These are phyloP conservation scores for Harlomillsia oculata DNA, from an alignment of 1,140 invertebrate genomes.

Conservation along the genomic window DNA sequence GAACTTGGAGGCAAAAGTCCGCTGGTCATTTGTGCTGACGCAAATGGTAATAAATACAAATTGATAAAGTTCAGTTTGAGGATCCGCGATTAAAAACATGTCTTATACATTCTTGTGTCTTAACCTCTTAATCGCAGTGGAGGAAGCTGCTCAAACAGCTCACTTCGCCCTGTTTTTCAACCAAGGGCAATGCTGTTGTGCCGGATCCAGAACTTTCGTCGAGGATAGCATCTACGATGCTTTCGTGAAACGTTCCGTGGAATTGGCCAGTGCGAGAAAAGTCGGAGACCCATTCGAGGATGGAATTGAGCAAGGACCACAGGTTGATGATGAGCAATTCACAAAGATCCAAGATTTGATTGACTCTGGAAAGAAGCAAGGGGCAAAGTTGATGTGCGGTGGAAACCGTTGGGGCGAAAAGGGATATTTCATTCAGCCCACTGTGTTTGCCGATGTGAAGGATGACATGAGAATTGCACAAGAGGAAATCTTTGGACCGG, in stretches of 20 bases:
- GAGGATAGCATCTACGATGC: constrained; percentile 78
- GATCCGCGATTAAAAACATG: background rate
- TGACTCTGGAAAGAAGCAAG: constrained; percentile 65
- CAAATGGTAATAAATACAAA: constrained; percentile 46
- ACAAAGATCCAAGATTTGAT: constrained; percentile 65
- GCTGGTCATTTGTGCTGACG: constrained; percentile 71
- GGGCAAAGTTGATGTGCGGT: constrained; percentile 64
- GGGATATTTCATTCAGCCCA: constrained; percentile 80
- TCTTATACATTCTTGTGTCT: background rate
- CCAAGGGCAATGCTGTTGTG: constrained; percentile 83
- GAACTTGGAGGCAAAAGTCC: constrained; percentile 87
- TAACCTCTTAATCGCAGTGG: constrained; percentile 53
- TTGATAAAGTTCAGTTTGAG: background rate
- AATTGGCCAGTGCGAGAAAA: constrained; percentile 55
- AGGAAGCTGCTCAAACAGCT: constrained; percentile 66
- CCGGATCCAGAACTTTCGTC: constrained; percentile 81
- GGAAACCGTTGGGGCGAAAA: constrained; percentile 56
- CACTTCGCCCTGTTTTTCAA: constrained; percentile 71
- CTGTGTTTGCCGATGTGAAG: constrained; percentile 72
- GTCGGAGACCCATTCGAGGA: constrained; percentile 71
- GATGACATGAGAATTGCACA: constrained; percentile 77
- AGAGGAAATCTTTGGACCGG: constrained; percentile 91
- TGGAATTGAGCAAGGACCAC: constrained; percentile 64
- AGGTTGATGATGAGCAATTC: constrained; percentile 68
- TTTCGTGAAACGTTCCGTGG: constrained; percentile 64